Evolutionary conservation across 2,113 vertebrate species (phyloP).

Genomic region (Chitala chitala): DNA sequence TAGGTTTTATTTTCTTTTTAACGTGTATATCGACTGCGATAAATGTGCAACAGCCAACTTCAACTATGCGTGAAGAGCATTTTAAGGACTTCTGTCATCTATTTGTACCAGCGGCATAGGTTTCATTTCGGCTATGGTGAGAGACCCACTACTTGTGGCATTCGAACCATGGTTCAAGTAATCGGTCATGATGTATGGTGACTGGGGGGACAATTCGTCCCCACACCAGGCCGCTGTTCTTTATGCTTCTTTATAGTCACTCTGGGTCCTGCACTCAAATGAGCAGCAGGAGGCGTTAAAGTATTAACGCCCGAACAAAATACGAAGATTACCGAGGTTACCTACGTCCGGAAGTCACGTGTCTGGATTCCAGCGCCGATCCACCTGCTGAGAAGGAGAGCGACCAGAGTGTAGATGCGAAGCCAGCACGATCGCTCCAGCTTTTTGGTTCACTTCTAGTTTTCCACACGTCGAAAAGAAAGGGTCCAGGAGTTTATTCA

Average conservation of each 20-base stretch:
- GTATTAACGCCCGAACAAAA: background rate
- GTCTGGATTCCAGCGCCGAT: slow-evolving; percentile 46
- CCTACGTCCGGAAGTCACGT: slow-evolving; percentile 54
- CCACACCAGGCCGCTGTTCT: too few relatives aligned
- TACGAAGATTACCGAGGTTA: background rate
- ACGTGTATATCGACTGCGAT: too few relatives aligned
- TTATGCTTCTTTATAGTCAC: background rate
- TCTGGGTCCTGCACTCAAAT: background rate
- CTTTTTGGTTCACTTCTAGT: background rate
- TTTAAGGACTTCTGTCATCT: too few relatives aligned
- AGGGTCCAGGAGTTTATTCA: slow-evolving; percentile 31
- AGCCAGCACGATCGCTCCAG: background rate
- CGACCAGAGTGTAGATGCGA: slow-evolving; percentile 25
- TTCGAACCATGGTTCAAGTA: too few relatives aligned
- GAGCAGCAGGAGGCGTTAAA: slow-evolving; percentile 19
- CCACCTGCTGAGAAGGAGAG: slow-evolving; percentile 60
- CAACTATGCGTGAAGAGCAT: too few relatives aligned
- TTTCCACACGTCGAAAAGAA: background rate
- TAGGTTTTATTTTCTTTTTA: too few relatives aligned
- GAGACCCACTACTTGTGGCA: too few relatives aligned
- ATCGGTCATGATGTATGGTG: too few relatives aligned
- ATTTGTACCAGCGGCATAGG: too few relatives aligned
- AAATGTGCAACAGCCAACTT: too few relatives aligned
- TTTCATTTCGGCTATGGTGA: too few relatives aligned
- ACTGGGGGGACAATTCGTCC: too few relatives aligned